Percentiles rank a stretch among this genome's conserved stretches.
Evolutionary conservation across 2,113 vertebrate species (phyloP).

Genomic region (Melospiza georgiana): DNA sequence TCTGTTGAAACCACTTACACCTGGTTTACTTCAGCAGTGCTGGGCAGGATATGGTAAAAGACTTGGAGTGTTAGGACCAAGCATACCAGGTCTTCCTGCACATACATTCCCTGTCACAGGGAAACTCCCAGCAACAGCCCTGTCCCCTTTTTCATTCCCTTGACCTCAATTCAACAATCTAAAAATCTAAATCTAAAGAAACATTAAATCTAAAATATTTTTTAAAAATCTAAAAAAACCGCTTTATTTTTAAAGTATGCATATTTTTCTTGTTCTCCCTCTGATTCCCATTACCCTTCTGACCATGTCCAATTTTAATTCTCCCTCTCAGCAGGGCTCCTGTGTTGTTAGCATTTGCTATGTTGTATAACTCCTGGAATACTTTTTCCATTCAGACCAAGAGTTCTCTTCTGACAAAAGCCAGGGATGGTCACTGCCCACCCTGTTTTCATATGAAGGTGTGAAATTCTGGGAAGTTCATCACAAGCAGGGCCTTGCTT

Average conservation of each 20-base stretch:
- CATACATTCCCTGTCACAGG: background rate
- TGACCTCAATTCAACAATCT: conserved; percentile 45
- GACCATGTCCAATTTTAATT: background rate
- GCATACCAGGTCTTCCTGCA: conserved; percentile 71
- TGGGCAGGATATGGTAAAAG: conserved; percentile 73
- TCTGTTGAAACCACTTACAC: conserved; percentile 76
- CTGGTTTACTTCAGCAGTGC: conserved; percentile 72
- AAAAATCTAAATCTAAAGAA: background rate
- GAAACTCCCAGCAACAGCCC: conserved; percentile 11
- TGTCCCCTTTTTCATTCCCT: conserved; percentile 17
- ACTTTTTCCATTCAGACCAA: background rate
- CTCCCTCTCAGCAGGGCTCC: background rate
- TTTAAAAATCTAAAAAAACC: too few species aligned
- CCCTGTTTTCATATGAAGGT: background rate
- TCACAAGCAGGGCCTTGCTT: background rate
- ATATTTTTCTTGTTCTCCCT: background rate
- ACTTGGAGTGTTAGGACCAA: conserved; percentile 53
- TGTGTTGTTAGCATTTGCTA: background rate
- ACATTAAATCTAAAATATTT: too few species aligned
- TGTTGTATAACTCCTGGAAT: background rate
- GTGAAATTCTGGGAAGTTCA: background rate
- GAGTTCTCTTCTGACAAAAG: background rate
- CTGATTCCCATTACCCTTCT: background rate
- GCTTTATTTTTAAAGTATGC: conserved; percentile 66
- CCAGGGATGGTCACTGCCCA: rapidly evolving